phyloP scores from a whole-genome alignment of 1,140 invertebrate species.

The Trachelipus rathkii region DNA sequence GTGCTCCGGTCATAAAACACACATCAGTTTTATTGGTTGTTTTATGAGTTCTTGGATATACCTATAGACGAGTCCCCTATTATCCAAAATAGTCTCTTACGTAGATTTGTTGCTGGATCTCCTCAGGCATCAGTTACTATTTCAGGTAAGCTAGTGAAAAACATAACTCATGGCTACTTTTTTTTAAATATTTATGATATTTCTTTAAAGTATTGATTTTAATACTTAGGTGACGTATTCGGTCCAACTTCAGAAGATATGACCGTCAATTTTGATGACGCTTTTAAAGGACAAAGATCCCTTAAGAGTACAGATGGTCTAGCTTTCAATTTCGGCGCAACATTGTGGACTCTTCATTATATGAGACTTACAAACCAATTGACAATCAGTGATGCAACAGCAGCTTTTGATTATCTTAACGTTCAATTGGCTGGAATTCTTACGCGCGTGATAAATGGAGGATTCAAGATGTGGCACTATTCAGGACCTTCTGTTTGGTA shows the following conservation, averaged over 20 bases:
- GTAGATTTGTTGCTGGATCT: slow-evolving; percentile 59
- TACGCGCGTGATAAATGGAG: slow-evolving; percentile 50
- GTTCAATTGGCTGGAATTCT: slow-evolving; percentile 51
- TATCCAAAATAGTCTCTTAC: slow-evolving; percentile 56
- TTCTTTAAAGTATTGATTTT: too few species aligned
- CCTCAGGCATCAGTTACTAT: slow-evolving; percentile 52
- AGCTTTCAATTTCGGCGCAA: slow-evolving; percentile 60
- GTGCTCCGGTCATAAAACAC: slow-evolving; percentile 57
- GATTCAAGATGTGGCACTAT: slow-evolving; percentile 53
- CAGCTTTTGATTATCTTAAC: slow-evolving; percentile 54
- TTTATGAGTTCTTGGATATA: slow-evolving; percentile 58
- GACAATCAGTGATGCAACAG: slow-evolving; percentile 47
- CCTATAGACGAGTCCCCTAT: slow-evolving; percentile 58
- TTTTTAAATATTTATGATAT: too few species aligned
- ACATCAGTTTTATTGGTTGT: slow-evolving; percentile 58
- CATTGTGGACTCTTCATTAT: slow-evolving; percentile 59
- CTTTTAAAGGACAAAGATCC: slow-evolving; percentile 28
- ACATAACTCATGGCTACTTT: too few species aligned
- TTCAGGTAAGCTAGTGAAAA: slow-evolving; percentile 37
- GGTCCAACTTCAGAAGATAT: slow-evolving; percentile 59
- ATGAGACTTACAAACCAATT: slow-evolving; percentile 59
- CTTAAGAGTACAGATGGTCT: slow-evolving; percentile 52
- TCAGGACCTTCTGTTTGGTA: slow-evolving; percentile 54
- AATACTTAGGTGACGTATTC: slow-evolving; percentile 56
- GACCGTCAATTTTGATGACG: slow-evolving; percentile 47